Percentiles rank a stretch among this genome's conserved stretches.
Evolutionary conservation across 2,888 invertebrate species (phyloP).

Genomic region (Hybos culiciformis): DNA sequence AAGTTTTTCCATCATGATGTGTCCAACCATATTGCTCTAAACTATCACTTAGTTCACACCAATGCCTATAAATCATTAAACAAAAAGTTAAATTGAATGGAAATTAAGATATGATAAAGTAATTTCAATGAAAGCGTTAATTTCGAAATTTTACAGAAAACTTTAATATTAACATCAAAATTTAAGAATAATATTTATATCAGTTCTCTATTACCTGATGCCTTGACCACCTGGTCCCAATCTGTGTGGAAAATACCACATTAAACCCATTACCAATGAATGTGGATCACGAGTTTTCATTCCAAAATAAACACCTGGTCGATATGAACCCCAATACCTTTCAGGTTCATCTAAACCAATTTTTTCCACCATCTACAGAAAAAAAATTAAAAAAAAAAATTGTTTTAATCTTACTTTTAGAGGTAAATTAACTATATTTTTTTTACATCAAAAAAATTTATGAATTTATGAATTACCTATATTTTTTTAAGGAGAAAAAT

Average conservation of each 20-base stretch:
- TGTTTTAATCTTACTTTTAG: no score
- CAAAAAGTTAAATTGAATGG: neutral
- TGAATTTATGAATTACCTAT: no score
- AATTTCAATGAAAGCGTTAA: neutral
- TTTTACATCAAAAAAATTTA: conserved; percentile 1
- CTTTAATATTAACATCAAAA: neutral
- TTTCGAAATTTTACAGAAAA: conserved; percentile 1
- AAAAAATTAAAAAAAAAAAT: neutral
- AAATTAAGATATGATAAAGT: conserved; percentile 2
- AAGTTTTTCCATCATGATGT: conserved; percentile 81
- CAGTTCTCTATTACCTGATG: conserved; percentile 46
- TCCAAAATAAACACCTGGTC: conserved; percentile 80
- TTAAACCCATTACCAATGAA: conserved; percentile 82
- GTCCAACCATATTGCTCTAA: conserved; percentile 77
- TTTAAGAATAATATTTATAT: neutral
- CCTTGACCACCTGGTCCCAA: conserved; percentile 57
- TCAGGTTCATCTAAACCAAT: conserved; percentile 61
- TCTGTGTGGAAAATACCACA: conserved; percentile 83
- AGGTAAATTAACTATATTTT: no score
- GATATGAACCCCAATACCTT: conserved; percentile 87
- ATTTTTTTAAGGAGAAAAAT: no score
- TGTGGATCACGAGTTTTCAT: conserved; percentile 79
- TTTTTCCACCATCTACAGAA: conserved; percentile 48
- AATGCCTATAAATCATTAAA: conserved; percentile 48
- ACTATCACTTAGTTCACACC: conserved; percentile 82